phyloP scores from a whole-genome alignment of 2,888 invertebrate genomes.

The Macroteleia sp. region DNA sequence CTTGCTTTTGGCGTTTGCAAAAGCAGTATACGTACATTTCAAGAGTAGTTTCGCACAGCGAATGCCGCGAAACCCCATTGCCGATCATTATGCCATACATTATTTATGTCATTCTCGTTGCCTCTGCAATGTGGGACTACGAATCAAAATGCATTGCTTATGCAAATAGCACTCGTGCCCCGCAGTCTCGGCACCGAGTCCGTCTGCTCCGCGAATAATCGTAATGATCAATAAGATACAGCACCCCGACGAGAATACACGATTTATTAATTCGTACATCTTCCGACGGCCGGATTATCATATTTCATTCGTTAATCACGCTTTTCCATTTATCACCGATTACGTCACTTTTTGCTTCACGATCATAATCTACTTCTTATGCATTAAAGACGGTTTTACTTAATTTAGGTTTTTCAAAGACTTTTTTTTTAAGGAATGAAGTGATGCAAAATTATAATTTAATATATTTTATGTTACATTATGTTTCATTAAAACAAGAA shows the following conservation, averaged over 20 bases:
- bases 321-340: conserved; percentile 1
- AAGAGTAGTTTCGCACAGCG: conserved; percentile 53
- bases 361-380: no score
- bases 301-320: conserved; percentile 23
- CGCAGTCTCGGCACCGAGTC: conserved; percentile 68
- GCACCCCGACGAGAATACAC: conserved; percentile 25
- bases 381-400: no score
- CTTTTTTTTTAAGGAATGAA: no score
- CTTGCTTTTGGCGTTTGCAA: no score
- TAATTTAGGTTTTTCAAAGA: no score
- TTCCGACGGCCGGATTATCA: conserved; percentile 20
- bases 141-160: conserved; percentile 84
- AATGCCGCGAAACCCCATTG: conserved; percentile 68
- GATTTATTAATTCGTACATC: conserved; percentile 45
- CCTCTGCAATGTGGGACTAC: conserved; percentile 69
- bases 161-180: conserved; percentile 80
- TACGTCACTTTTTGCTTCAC: no score
- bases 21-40: conserved; percentile 52
- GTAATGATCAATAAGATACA: conserved; percentile 78
- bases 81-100: conserved; percentile 81
- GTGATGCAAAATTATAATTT: no score
- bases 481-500: no score
- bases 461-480: no score
- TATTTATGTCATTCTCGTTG: conserved; percentile 80
- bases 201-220: conserved; percentile 75